These are phyloP conservation scores for Urosaurus nigricauda DNA, from an alignment of 2,797 vertebrate species.

Conservation along the genomic window DNA sequence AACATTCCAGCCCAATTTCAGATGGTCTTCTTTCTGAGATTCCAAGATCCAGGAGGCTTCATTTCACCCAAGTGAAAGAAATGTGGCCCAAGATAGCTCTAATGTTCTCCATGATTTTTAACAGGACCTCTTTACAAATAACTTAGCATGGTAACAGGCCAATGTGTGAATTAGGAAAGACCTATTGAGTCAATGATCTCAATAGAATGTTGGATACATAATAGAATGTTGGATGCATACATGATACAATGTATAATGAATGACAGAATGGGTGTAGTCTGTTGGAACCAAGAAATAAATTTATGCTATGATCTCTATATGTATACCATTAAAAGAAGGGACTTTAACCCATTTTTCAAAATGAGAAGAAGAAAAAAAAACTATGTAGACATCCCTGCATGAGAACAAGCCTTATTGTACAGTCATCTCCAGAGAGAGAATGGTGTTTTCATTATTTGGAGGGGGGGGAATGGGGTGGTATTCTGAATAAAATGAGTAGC, in stretches of 20 bases:
- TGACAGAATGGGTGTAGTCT: no score
- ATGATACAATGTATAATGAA: no score
- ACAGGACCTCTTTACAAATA: not conserved
- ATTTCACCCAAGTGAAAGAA: no score
- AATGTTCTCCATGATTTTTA: not conserved
- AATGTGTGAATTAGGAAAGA: not conserved
- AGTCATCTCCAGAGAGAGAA: not conserved
- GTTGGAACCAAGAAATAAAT: no score
- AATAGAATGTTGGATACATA: no score
- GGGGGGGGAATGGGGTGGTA: no score
- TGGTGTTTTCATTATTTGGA: no score
- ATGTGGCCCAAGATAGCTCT: not conserved
- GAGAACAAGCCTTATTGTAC: not conserved
- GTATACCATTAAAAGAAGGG: not conserved
- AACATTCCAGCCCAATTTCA: not conserved
- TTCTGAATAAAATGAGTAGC: not conserved
- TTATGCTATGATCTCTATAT: no score
- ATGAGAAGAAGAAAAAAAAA: no score
- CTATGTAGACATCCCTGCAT: not conserved
- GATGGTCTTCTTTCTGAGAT: not conserved
- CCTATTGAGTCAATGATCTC: no score
- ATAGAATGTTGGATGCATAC: no score
- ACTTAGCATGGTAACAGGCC: not conserved
- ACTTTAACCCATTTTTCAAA: not conserved
- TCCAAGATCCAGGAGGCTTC: no score